phyloP scores from a whole-genome alignment of 2,797 vertebrate genomes.

The Streptopelia turtur region DNA sequence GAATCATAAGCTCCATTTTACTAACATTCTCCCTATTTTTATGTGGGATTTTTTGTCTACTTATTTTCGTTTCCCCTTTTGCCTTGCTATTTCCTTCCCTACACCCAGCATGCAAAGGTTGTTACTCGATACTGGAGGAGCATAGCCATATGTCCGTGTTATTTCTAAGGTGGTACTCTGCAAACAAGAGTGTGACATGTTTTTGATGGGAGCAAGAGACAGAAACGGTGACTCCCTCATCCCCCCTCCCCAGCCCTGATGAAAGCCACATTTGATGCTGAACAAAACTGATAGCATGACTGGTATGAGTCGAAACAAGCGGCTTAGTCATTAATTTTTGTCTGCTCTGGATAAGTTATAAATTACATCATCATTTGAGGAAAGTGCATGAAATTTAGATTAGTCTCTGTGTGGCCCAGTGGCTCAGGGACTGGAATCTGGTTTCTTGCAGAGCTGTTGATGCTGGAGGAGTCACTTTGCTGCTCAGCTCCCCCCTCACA shows the following conservation, averaged over 20 bases:
- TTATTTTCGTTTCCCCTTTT: slow-evolving; percentile 64
- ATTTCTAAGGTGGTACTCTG: neutral
- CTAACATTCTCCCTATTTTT: slow-evolving; percentile 27
- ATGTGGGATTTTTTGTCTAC: slow-evolving; percentile 24
- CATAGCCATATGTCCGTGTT: neutral
- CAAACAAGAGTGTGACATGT: neutral
- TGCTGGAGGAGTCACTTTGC: neutral
- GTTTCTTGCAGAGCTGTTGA: neutral
- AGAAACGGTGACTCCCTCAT: neutral
- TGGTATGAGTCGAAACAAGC: neutral
- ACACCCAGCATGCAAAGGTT: neutral
- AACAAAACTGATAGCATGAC: neutral
- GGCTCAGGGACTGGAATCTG: slow-evolving; percentile 1
- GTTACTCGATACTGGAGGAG: neutral
- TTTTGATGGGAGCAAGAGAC: neutral
- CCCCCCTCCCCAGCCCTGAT: neutral
- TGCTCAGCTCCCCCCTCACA: neutral
- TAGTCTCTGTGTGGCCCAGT: neutral
- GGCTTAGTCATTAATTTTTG: slow-evolving; percentile 31
- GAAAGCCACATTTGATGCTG: neutral
- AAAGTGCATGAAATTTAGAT: slow-evolving; percentile 10
- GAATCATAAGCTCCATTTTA: slow-evolving; percentile 34
- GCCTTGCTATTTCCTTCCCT: slow-evolving; percentile 44
- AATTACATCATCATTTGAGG: slow-evolving; percentile 45
- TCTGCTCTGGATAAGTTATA: neutral